phyloP scores from a whole-genome alignment of 2,113 vertebrate species.

The Cnemophilus loriae region DNA sequence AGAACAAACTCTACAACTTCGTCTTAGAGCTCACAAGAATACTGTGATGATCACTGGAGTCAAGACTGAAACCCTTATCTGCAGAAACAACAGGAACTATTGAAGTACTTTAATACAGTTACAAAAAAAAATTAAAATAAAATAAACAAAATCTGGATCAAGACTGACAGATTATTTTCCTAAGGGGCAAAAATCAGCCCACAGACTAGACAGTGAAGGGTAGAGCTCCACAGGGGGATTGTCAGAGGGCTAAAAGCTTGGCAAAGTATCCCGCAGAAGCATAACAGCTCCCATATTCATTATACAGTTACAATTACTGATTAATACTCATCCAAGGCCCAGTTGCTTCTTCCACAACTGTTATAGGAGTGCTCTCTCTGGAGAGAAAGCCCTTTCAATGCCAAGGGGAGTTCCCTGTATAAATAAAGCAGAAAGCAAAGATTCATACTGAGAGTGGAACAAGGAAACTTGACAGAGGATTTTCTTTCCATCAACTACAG shows the following conservation, averaged over 20 bases:
- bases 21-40: not conserved
- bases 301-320: not conserved
- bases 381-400: not conserved
- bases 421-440: not conserved
- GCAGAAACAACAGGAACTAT: not conserved
- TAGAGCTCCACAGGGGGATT: not conserved
- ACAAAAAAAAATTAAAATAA: not conserved
- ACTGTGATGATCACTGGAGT: not conserved
- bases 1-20: not conserved
- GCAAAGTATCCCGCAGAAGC: not conserved
- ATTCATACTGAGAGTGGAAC: not conserved
- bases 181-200: not conserved
- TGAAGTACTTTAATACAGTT: not conserved
- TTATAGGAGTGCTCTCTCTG: not conserved
- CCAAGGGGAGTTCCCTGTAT: not conserved
- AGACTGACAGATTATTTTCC: not conserved
- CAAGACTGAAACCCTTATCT: not conserved
- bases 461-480: not conserved
- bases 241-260: not conserved
- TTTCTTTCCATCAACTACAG: not conserved
- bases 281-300: not conserved
- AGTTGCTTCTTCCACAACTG: not conserved
- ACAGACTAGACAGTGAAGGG: not conserved
- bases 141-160: not conserved
- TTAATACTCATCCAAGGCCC: not conserved